Conservation (phyloP, 2,797 vertebrate species). For the Sus cebifrons region DNA sequence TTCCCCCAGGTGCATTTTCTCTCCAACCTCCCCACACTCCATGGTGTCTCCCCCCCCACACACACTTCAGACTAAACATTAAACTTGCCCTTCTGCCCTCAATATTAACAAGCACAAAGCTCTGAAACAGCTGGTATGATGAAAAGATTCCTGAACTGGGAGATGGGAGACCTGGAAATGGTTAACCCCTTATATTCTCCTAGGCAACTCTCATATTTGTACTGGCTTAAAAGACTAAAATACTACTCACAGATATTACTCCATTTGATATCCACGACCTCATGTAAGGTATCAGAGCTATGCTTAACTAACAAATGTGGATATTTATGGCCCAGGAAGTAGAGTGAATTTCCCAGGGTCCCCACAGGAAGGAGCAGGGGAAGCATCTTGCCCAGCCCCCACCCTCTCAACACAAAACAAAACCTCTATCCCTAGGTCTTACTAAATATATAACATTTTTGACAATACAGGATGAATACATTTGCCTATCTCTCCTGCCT, state of each 20-base stretch:
- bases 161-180: neutral
- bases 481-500: neutral
- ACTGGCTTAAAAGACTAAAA: neutral
- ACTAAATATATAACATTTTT: neutral
- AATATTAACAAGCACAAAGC: conserved; percentile 39
- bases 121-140: neutral
- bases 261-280: neutral
- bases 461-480: neutral
- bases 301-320: neutral
- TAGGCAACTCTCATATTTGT: neutral
- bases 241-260: neutral
- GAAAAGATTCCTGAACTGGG: neutral
- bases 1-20: neutral
- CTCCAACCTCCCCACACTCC: neutral
- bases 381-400: neutral
- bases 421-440: neutral
- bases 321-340: neutral
- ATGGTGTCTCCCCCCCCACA: neutral
- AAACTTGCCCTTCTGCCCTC: neutral
- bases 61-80: conserved; percentile 23
- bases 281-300: neutral
- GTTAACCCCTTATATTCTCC: neutral
- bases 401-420: neutral
- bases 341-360: neutral
- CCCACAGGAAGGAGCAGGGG: neutral